Conservation (phyloP, 2,888 invertebrate genomes). For the Herminia tarsipennalis region DNA sequence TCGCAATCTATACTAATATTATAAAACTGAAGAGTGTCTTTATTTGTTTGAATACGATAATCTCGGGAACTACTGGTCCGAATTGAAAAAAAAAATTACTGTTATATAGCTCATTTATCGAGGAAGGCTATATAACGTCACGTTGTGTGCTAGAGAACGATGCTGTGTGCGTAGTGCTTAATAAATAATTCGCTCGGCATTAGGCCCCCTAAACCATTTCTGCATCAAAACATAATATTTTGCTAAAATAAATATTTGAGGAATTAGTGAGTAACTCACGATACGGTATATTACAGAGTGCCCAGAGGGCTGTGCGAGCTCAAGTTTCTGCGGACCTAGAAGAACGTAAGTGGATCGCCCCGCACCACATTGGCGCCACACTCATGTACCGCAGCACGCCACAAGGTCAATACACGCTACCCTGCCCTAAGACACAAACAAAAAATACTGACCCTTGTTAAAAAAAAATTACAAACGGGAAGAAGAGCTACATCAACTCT, state of each 20-base stretch:
- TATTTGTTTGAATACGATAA: too few relatives aligned
- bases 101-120: too few relatives aligned
- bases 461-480: neutral
- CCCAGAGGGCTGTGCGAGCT: constrained; percentile 89
- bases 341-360: constrained; percentile 88
- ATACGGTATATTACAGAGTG: constrained; percentile 61
- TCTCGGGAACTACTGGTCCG: too few relatives aligned
- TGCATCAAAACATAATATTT: too few relatives aligned
- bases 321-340: constrained; percentile 91
- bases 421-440: constrained; percentile 40
- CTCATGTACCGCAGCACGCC: constrained; percentile 93
- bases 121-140: too few relatives aligned
- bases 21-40: too few relatives aligned
- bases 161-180: too few relatives aligned
- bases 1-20: too few relatives aligned
- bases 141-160: too few relatives aligned
- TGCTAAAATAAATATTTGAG: neutral
- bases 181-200: too few relatives aligned
- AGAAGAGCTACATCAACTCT: neutral
- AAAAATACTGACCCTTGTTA: constrained; percentile 9
- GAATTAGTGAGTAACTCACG: neutral
- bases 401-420: constrained; percentile 86
- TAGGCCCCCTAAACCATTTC: too few relatives aligned
- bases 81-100: too few relatives aligned
- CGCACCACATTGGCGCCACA: constrained; percentile 92